Evolutionary conservation across 2,797 vertebrate genomes (phyloP).

Genomic region (Cephalopachus bancanus): DNA sequence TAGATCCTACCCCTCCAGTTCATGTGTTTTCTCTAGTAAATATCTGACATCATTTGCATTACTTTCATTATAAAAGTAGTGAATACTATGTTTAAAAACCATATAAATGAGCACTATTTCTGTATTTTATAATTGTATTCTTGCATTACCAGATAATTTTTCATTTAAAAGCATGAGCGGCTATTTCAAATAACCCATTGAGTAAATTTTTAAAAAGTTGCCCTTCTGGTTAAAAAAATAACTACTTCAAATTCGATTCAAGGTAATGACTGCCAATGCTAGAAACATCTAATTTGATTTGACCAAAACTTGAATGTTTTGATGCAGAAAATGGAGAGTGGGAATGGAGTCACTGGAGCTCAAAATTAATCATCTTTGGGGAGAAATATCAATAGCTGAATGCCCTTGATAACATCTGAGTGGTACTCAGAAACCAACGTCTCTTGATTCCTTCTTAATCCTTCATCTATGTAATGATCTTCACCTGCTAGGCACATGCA

Average conservation of each 20-base stretch:
- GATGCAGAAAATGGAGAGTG: conserved; percentile 47
- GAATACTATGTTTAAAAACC: neutral
- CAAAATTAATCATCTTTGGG: conserved; percentile 60
- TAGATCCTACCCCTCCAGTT: neutral
- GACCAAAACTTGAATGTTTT: conserved; percentile 53
- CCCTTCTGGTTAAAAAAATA: conserved; percentile 70
- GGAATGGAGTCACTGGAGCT: conserved; percentile 36
- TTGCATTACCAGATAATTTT: conserved; percentile 18
- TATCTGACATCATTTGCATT: neutral
- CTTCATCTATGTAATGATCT: conserved; percentile 14
- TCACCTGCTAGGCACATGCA: neutral
- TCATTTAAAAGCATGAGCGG: conserved; percentile 51
- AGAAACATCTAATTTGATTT: conserved; percentile 62
- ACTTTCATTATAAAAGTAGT: conserved; percentile 50
- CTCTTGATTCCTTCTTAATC: conserved; percentile 50
- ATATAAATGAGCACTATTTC: conserved; percentile 32
- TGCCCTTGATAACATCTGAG: neutral
- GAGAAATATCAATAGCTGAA: conserved; percentile 67
- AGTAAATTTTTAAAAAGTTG: conserved; percentile 56
- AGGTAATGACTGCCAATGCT: neutral
- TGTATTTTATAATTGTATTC: conserved; percentile 38
- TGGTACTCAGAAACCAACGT: conserved; percentile 5
- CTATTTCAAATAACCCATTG: conserved; percentile 46
- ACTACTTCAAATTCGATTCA: conserved; percentile 44
- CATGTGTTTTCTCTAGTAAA: conserved; percentile 9